Base-by-base conservation (phyloP, 2,888 invertebrate genomes). In the Fragum whitleyi region DNA sequence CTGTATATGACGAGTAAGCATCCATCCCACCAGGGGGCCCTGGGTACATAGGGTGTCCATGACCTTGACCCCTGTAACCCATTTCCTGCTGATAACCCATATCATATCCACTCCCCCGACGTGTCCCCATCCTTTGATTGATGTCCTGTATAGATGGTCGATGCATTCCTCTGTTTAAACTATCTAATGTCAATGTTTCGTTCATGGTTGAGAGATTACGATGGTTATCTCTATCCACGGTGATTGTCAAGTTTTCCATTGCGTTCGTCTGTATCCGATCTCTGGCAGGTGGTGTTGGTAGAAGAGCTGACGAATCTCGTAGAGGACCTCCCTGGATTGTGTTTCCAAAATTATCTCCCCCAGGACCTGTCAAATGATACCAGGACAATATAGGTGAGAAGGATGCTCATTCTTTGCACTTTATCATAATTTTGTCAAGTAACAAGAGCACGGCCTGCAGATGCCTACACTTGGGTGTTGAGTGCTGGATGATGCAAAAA, bases 161-260 rank as follows among this genome's bases (percentile, higher is more conserved):
- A 3, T 47, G 47, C 47, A 47, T n/a, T 1, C 61, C 61, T 16
- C 32, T 14, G 19, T 61, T 61, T 21, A 61, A 32, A 32, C 61
- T 61, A 1, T 61, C 32, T 19, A 61, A n/a, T 9, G 61, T 61
- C 19, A 57, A 21, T 23, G 7, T 57, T 5, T 61, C 61, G n/a
- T 61, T 61, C 61, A 61, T 61, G 2, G 28, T 61, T 16, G 70
- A 53, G 23, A 36, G 70, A 23, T 55, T 55, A 29, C 70, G 53
- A 23, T 55, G 70, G 32, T 70, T 70, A 23, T 70, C 70, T 21
- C 29, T 14, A 36, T 70, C 70, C 0, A 70, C 55, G 7, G 70
- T 70, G 55, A 70, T 53, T 2, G 70, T 29, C 1, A 70, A 36
- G 36, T 70, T 70, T n/a, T 55, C 55, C 21, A 65, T 42, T 16